phyloP scores from a whole-genome alignment of 1,140 invertebrate species.

The Drosophila subobscura region DNA sequence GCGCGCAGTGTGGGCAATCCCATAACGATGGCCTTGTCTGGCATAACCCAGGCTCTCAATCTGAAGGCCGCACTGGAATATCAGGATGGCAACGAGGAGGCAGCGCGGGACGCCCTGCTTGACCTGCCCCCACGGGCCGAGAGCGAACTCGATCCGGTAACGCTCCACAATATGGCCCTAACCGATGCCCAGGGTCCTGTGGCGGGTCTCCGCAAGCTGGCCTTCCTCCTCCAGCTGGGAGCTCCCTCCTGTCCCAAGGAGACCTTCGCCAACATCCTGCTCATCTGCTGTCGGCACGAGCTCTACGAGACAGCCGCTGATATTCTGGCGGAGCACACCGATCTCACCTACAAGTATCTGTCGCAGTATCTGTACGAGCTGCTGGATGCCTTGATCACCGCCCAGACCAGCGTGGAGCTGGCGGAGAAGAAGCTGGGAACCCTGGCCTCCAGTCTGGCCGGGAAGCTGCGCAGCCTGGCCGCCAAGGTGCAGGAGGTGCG shows the following conservation, averaged over 20 bases:
- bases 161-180: conserved; percentile 98
- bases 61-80: conserved; percentile 99
- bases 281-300: conserved; percentile 98
- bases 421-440: conserved; percentile 99
- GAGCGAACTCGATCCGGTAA: conserved; percentile 98
- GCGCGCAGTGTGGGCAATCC: conserved; percentile 96
- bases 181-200: conserved; percentile 95
- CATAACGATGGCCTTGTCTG: conserved; percentile 96
- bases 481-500: conserved; percentile 97
- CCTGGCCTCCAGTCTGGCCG: conserved; percentile 95
- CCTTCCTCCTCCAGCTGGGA: conserved; percentile 98
- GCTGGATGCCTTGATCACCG: conserved; percentile 97
- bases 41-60: conserved; percentile 99
- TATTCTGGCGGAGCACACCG: conserved; percentile 98
- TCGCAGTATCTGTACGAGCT: conserved; percentile 96
- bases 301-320: conserved; percentile 99
- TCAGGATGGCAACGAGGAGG: conserved; percentile 95
- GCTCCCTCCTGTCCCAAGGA: conserved; percentile 95
- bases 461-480: conserved; percentile 94
- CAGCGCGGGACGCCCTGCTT: conserved; percentile 95
- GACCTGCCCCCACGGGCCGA: conserved; percentile 99
- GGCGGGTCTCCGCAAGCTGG: conserved; percentile 97
- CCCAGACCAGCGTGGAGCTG: conserved; percentile 98
- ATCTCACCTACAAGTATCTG: conserved; percentile 98
- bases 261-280: conserved; percentile 97